Evolutionary conservation across 1,140 invertebrate genomes (phyloP), one percentile per base, ranked within the genome.

Genomic region (Danaus melanippus): DNA sequence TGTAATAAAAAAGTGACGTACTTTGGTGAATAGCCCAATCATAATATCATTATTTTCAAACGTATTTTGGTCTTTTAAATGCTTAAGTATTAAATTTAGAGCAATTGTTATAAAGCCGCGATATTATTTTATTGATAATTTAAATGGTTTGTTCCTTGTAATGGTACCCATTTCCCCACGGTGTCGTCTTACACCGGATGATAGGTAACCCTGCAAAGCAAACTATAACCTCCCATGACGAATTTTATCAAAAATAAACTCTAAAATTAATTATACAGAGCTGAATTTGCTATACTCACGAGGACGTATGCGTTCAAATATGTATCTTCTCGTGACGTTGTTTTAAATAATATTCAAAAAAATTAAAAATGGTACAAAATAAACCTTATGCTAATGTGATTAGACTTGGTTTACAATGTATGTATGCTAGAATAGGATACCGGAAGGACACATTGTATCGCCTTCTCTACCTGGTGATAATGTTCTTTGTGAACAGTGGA

Each of bases 401-500:
- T 62, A 42, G 12, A 48, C 60, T 49, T 46, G 56, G 39, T 47
- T 60, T 60, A 42, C 12, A 17, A 15, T 47, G 43, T 46, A 21
- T 32, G 45, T 49, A 48, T 15, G 10, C 11, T 4, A 41, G 42
- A 46, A 53, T 70, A 59, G 67, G 61, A 76, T 76, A 76, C 82
- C 82, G 82, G 82, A 85, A 85, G 82, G 69, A 78, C 72, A 71
- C 63, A 78, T 80, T 82, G 77, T 79, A 67, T 79, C 72, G 69
- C 69, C 69, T 77, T 72, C 66, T 73, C 79, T 85, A 85, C 82
- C 82, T 85, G 82, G 80, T 82, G 76, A 79, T 84, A 82, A 83
- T 77, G 69, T 73, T 72, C 69, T 71, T 80, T 80, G 78, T 81
- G 68, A 71, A 69, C 64, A 68, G 65, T 71, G 64, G 71, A 69